Percentiles rank a stretch among this genome's conserved stretches.
Evolutionary conservation across 2,888 invertebrate species (phyloP).

Genomic region (Anthoptus insignis): DNA sequence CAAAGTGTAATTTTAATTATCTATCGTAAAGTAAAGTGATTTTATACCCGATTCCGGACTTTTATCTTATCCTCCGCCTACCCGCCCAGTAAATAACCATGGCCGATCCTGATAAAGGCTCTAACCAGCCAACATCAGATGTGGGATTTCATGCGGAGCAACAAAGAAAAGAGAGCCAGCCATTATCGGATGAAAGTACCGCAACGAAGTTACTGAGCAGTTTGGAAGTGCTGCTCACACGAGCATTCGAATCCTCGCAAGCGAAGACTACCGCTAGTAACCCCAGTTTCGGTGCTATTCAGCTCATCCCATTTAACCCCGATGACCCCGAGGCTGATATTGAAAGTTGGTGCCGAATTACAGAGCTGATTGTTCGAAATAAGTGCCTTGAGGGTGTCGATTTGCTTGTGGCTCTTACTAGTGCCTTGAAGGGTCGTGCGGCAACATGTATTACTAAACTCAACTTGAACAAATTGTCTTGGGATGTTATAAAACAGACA

Average conservation of each 20-base stretch:
- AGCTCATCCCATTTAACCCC: constrained; percentile 40
- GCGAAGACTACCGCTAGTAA: neutral
- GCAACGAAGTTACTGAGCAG: constrained; percentile 2
- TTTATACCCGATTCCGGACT: neutral
- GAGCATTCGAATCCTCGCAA: constrained; percentile 9
- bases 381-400: constrained; percentile 40
- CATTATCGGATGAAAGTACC: constrained; percentile 6
- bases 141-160: constrained; percentile 5
- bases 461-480: constrained; percentile 34
- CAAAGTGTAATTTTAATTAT: neutral
- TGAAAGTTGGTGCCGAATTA: constrained; percentile 44
- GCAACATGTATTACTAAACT: constrained; percentile 42
- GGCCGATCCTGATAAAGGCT: constrained; percentile 2
- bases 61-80: constrained; percentile 11
- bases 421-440: constrained; percentile 45
- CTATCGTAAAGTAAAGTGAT: neutral
- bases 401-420: constrained; percentile 43
- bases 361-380: constrained; percentile 28
- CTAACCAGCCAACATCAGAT: neutral
- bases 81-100: constrained; percentile 11
- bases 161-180: constrained; percentile 9
- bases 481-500: constrained; percentile 41
- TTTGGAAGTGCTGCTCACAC: constrained; percentile 3
- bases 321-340: constrained; percentile 42
- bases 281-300: neutral